These are phyloP conservation scores for Desoria tigrina DNA, from an alignment of 2,888 invertebrate species.

Conservation along the genomic window DNA sequence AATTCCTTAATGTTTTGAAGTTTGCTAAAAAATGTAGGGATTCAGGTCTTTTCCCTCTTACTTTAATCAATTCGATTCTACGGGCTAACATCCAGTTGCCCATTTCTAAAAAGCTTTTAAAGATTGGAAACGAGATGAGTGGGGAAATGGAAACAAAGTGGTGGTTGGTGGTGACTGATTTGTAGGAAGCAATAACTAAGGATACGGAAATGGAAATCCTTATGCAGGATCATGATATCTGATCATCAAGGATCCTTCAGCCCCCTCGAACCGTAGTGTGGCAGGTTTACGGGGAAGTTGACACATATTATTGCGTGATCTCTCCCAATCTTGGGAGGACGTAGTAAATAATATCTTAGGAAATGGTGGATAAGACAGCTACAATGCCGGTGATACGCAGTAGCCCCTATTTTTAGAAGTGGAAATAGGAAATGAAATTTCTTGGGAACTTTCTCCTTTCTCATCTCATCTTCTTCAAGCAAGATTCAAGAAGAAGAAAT, in stretches of 20 bases:
- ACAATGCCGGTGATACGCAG: no score
- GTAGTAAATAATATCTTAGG: background rate
- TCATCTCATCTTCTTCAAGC: background rate
- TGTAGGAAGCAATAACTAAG: background rate
- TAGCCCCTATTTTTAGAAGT: no score
- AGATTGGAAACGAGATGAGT: background rate
- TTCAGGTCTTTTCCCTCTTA: no score
- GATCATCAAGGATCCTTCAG: background rate
- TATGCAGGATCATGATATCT: background rate
- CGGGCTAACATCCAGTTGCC: no score
- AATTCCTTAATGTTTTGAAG: no score
- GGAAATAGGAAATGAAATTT: no score
- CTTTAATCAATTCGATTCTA: no score
- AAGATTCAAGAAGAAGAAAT: background rate
- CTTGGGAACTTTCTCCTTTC: background rate
- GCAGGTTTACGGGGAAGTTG: background rate
- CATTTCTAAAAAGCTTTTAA: no score
- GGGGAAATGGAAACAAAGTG: slow-evolving; percentile 6
- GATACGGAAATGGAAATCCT: background rate
- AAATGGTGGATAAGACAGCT: no score
- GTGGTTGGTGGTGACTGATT: no score
- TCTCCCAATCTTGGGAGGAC: no score
- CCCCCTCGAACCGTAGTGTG: background rate
- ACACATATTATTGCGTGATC: slow-evolving; percentile 9
- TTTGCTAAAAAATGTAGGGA: no score